Evolutionary conservation across 2,888 invertebrate genomes (phyloP), one percentile per base, ranked within the genome.

Genomic region (Leucoptera coffeella): DNA sequence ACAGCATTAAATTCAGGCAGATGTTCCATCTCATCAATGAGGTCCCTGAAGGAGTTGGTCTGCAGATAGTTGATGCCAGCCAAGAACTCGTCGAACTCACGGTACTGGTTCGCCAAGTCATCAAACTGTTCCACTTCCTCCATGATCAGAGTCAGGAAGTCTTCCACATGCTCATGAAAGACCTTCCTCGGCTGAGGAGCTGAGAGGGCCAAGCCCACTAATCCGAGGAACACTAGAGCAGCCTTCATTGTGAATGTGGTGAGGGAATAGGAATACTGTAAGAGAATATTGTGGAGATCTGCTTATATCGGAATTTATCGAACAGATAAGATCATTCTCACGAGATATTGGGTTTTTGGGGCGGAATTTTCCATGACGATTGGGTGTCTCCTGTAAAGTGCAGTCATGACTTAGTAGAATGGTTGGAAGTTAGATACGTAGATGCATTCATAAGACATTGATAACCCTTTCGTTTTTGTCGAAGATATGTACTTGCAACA

Each of bases 1-100:
- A 62, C 61, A 31, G 55, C 55, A 31, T 38, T 35, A 31, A 62
- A 60, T 41, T 60, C 58, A 11, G 57, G 59, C 32, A 60, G 38
- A 4, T 42, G 37, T 39, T 60, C 59, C 50, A 62, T 49, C 33
- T 62, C 59, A 14, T 43, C 45, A 2, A 60, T 32, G 17, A 60
- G 37, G 2, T 48, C 43, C 29, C 42, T 54, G 43, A 60, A 61
- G 32, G 45, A 42, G 4, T 43, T 38, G 1, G 53, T 48, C 29
- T 14, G 31, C 23, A 58, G n/a, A 31, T 56, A 60, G 3, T 43
- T 34, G 2, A 53, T 1, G 8, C 52, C 32, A 4, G 32, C 32
- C 23, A 7, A 6, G 37, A 60, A 60, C 35, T 60, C 60, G 4
- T 58, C 57, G 25, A 36, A 48, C 27, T 51, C 43, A n/a, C 37